phyloP scores from a whole-genome alignment of 2,797 vertebrate species.

The Thripadectes ignobilis region DNA sequence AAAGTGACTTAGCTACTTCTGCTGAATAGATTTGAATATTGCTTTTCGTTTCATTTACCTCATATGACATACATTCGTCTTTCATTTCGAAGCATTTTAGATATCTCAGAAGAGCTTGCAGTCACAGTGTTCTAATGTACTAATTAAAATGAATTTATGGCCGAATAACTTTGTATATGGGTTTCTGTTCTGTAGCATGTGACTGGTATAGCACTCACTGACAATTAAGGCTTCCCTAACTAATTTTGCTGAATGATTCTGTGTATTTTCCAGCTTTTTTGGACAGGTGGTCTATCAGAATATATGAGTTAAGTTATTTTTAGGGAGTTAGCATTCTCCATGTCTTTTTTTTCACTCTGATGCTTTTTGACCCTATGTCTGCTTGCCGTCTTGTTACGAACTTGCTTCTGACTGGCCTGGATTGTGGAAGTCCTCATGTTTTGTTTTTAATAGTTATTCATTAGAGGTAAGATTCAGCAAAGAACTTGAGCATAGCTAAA shows the following conservation, averaged over 20 bases:
- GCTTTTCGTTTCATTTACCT: not conserved
- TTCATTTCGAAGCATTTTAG: not conserved
- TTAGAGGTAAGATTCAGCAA: not conserved
- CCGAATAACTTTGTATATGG: not conserved
- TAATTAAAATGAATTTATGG: not conserved
- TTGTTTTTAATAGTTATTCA: not conserved
- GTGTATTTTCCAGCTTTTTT: not conserved
- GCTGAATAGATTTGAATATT: not conserved
- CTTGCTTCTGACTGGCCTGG: not conserved
- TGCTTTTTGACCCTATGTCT: not conserved
- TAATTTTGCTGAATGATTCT: not conserved
- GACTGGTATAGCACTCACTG: fast-evolving
- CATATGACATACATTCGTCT: not conserved
- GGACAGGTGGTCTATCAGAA: not conserved
- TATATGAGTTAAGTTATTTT: not conserved
- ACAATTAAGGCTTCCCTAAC: not conserved
- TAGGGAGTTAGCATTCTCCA: not conserved
- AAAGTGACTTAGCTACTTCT: not conserved
- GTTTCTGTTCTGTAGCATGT: not conserved
- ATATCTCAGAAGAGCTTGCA: not conserved
- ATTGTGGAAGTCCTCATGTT: not conserved
- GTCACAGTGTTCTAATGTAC: not conserved
- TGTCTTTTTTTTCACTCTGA: not conserved
- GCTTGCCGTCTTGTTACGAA: not conserved
- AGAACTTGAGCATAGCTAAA: not conserved